Evolutionary conservation across 2,888 invertebrate species (phyloP), one percentile per base, ranked within the genome.

Genomic region (Glyphotaelius pellucidus): DNA sequence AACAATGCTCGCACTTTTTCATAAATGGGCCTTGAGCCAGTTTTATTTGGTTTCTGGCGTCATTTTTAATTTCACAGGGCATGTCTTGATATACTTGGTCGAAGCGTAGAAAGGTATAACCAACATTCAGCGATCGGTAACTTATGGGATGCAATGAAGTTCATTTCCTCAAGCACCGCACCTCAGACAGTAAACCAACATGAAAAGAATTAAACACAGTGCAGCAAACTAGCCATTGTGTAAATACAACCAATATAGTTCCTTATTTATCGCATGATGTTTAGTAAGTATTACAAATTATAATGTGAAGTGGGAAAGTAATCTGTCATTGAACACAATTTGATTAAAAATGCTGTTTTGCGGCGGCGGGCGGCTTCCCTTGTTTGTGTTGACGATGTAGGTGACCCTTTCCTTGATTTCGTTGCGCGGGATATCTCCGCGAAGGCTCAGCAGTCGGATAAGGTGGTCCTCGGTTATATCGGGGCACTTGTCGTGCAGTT

Each of bases 381-480:
- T 96, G 15, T 96, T 94, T 15, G 97, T 96, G 95, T 97, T 97
- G 94, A 98, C 96, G 89, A 98, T 97, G 94, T 98, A 98, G 88
- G 97, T 96, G 3, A 97, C 97, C 94, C 97, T 97, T 94, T 98
- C 98, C 92, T 97, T 97, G n/a, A 98, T 97, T 94, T 98, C 98
- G 80, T 98, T 97, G 93, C 98, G 97, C 89, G 98, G 97, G 93
- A 99, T 97, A 95, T 99, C 99, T 3, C 98, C 99, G 92, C 99
- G 96, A 93, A 99, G 96, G 94, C 97, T 97, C 94, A 99, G 96
- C 93, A 99, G 96, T 90, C 98, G 97, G 93, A 97, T 96, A 94
- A 99, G 96, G 95, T 99, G 99, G 95, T 99, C 99, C 94, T 98
- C 98, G 19, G 97, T 97, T 94, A 99, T 97, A 94, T 99, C 99